Evolutionary conservation across 1,140 invertebrate species (phyloP), one percentile per base, ranked within the genome.

Genomic region (Zaprionus vittiger): DNA sequence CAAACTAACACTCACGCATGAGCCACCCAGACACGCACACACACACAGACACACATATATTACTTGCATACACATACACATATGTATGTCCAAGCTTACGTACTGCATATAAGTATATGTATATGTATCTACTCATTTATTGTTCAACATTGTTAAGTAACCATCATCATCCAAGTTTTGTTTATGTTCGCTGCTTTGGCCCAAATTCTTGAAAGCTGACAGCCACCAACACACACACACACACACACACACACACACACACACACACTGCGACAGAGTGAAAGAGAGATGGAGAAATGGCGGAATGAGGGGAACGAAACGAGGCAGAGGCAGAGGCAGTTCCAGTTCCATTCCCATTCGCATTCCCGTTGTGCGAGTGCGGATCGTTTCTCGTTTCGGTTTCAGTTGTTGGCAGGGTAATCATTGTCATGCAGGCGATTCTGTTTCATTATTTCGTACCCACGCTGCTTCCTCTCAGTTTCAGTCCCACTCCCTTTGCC

Each of bases 381-480:
- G 83, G 79, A 77, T 78, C 52, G 41, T 54, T 55, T 60, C 41
- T 69, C 65, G 60, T 75, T 75, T 71, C 60, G 59, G 55, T 76
- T 76, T 71, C 68, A 76, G 67, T 59, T 63, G 72, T 76, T 54
- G 20, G 62, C 64, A 52, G 57, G 64, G 79, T 87, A 74, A 86
- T 86, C 83, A 87, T 80, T 86, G 83, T 80, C 83, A 87, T 86
- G 83, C 83, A 77, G 80, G 83, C 83, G 77, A 86, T 86, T 86
- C 83, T 73, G 83, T 81, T 85, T 83, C 83, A 74, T 86, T 86
- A 83, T 86, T 87, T 87, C 66, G 83, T 87, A 86, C 83, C 83
- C 83, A 87, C 83, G 83, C 77, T 79, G 72, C 65, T 64, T 41
- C 55, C 55, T 67, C 28, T 2, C 9, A 34, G 31, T 11, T 3